Base-by-base conservation (phyloP, 2,888 invertebrate genomes). In the Oxyscelio sp. region DNA sequence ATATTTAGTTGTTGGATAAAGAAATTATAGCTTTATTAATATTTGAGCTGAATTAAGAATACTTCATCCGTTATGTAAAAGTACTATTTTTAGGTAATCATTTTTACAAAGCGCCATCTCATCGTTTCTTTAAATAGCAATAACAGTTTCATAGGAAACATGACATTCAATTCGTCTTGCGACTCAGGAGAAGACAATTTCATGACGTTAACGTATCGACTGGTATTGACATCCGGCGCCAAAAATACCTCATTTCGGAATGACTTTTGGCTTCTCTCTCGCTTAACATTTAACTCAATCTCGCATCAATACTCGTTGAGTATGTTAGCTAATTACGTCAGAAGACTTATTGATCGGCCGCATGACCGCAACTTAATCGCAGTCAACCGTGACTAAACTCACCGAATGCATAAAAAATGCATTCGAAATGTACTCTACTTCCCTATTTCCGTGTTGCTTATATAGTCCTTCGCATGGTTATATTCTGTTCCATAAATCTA, bases 251-350 rank as follows among this genome's bases (percentile, higher is more conserved):
- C 27, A 61, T 52, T 68, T 31, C 43, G 6, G 34, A 56, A 79
- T 50, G 43, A 50, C 65, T n/a, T 65, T 43, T 38, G 56, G 40
- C 45, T 79, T 61, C 70, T 13, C 48, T 54, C 15, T 17, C 0
- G n/a, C 17, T 24, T 50, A 65, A 58, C 71, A 59, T 80, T 78
- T 59, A 66, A 73, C 66, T 80, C 40, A 58, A 66, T 71, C 50
- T 50, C 50, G 34, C 43, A 65, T 66, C 66, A 65, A 66, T 50
- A 59, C 38, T 71, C 48, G 54, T 66, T 59, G 80, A 80, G 73
- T 66, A 73, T 66, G 59, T 66, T 73, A 80, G 50, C 68, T 68
- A 61, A 81, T 74, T 81, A 74, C 66, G 80, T 74, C 80, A 74
- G 22, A 68, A 68, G 19, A 66, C 22, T 40, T 81, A 81, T 81